These are phyloP conservation scores for Clitarchus hookeri DNA, from an alignment of 2,888 invertebrate genomes.

Conservation along the genomic window DNA sequence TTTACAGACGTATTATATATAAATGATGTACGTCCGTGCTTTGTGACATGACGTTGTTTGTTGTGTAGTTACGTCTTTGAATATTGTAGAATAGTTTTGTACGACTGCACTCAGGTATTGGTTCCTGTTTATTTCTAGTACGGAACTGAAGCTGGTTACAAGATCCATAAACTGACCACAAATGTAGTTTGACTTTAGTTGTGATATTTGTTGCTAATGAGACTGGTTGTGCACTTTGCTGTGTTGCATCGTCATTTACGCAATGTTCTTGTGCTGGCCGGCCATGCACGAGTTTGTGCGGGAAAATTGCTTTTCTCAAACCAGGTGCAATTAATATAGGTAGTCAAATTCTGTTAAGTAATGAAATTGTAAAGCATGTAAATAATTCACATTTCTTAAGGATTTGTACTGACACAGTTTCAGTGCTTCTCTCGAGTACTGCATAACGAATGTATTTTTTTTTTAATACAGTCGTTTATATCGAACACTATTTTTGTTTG, in stretches of 20 bases:
- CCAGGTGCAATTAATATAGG: background rate
- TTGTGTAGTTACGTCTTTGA: too few relatives aligned
- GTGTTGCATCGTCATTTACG: background rate
- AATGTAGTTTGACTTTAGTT: too few relatives aligned
- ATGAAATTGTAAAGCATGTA: background rate
- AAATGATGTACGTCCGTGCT: too few relatives aligned
- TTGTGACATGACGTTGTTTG: too few relatives aligned
- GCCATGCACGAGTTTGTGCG: background rate
- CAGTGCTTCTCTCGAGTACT: background rate
- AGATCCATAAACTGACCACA: too few relatives aligned
- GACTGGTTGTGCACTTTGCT: background rate
- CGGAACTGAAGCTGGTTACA: too few relatives aligned
- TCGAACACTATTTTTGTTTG: background rate
- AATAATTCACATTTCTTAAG: background rate
- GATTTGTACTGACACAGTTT: background rate
- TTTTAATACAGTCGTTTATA: background rate
- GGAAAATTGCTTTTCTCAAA: background rate
- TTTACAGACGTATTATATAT: too few relatives aligned
- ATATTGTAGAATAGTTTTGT: too few relatives aligned
- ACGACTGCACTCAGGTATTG: too few relatives aligned
- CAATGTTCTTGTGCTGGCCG: background rate
- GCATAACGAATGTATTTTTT: background rate
- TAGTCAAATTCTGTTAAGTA: background rate
- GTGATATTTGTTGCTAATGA: too few relatives aligned
- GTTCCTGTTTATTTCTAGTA: too few relatives aligned